Conservation (phyloP, 2,888 invertebrate genomes). For the Tryphoninae sp. region DNA sequence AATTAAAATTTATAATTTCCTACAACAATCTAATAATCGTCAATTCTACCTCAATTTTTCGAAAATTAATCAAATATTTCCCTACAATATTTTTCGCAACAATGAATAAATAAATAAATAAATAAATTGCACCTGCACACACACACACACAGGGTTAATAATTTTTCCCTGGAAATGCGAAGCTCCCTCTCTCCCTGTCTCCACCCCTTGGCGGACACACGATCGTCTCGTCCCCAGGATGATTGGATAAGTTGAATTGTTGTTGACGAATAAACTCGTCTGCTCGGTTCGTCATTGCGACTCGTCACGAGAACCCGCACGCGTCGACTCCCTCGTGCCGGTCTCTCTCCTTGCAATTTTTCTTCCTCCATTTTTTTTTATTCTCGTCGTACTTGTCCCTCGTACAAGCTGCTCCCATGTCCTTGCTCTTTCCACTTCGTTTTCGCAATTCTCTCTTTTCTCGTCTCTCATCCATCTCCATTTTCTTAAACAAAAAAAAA, state of each 20-base stretch:
- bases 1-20: neutral
- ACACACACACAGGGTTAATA: neutral
- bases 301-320: constrained; percentile 72
- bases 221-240: constrained; percentile 44
- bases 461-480: constrained; percentile 56
- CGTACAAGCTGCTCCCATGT: constrained; percentile 22
- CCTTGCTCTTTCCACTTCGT: constrained; percentile 17
- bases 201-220: constrained; percentile 23
- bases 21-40: neutral
- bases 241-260: constrained; percentile 74
- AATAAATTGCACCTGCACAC: neutral
- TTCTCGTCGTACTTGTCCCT: constrained; percentile 14
- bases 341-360: constrained; percentile 28
- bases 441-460: neutral
- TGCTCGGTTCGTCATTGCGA: constrained; percentile 67
- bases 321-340: constrained; percentile 54
- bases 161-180: constrained; percentile 42
- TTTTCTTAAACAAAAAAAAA: constrained; percentile 40
- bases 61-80: neutral
- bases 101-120: too few relatives aligned
- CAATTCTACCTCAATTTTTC: too few relatives aligned
- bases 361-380: constrained; percentile 34
- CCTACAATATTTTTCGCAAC: neutral
- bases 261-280: constrained; percentile 71
- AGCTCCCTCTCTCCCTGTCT: neutral